phyloP scores from a whole-genome alignment of 2,797 vertebrate species.

The Vireo griseus region DNA sequence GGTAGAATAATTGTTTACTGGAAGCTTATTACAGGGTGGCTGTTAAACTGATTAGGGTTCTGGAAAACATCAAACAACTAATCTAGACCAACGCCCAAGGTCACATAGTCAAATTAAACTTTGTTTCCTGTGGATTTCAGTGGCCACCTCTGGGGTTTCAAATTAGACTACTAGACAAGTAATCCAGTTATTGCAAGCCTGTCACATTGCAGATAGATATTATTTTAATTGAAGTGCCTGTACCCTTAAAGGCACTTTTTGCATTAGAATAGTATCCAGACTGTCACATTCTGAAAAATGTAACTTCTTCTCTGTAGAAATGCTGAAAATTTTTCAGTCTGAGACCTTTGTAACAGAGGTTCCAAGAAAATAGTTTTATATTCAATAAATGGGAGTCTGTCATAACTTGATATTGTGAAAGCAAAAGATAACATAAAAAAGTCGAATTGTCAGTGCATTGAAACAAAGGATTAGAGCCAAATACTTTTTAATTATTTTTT shows the following conservation, averaged over 20 bases:
- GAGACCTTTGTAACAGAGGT: not conserved
- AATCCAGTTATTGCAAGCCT: not conserved
- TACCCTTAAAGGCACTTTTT: not conserved
- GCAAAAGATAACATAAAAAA: not conserved
- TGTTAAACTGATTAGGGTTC: not conserved
- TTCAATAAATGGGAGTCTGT: not conserved
- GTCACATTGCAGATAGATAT: not conserved
- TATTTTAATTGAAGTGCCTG: not conserved
- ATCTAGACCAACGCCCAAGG: not conserved
- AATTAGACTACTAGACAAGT: not conserved
- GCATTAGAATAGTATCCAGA: not conserved
- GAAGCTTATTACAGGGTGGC: not conserved
- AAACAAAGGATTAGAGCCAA: not conserved
- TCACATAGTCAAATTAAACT: not conserved
- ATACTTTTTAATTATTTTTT: not conserved
- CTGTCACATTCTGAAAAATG: not conserved
- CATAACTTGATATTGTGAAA: not conserved
- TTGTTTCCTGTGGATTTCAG: not conserved
- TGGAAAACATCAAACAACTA: not conserved
- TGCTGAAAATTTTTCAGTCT: not conserved
- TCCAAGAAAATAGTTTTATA: not conserved
- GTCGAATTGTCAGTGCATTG: not conserved
- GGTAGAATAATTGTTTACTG: not conserved
- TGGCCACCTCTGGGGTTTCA: not conserved
- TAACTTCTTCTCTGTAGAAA: not conserved